Conservation (phyloP, 2,888 invertebrate genomes). For the Drosophila monieri region DNA sequence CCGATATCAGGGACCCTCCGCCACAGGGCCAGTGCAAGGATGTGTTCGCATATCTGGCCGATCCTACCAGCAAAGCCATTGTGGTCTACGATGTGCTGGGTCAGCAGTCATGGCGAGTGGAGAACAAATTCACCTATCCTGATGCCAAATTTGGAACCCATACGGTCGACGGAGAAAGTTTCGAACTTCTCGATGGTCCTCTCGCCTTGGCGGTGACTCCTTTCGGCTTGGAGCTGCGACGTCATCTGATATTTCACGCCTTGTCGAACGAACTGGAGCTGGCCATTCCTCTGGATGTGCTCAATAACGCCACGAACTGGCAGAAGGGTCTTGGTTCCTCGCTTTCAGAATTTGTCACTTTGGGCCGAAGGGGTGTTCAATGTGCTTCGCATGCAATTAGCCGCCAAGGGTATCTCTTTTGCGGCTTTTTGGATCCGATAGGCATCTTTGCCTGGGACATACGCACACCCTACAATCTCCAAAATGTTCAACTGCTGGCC, state of each 20-base stretch:
- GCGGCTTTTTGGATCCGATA: conserved; percentile 88
- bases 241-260: conserved; percentile 87
- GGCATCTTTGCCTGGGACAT: conserved; percentile 90
- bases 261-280: conserved; percentile 86
- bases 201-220: conserved; percentile 87
- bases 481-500: conserved; percentile 86
- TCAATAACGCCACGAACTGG: conserved; percentile 85
- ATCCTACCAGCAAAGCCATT: conserved; percentile 86
- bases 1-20: conserved; percentile 85
- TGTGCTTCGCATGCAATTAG: conserved; percentile 88
- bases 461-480: conserved; percentile 85
- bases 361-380: conserved; percentile 87
- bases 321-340: conserved; percentile 82
- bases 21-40: conserved; percentile 84
- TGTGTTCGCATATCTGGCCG: conserved; percentile 87
- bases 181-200: conserved; percentile 88
- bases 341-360: conserved; percentile 85
- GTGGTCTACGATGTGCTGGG: conserved; percentile 86
- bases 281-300: conserved; percentile 85
- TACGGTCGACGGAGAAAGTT: conserved; percentile 85
- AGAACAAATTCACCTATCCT: conserved; percentile 86
- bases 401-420: conserved; percentile 79
- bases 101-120: conserved; percentile 86
- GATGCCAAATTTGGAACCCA: conserved; percentile 86
- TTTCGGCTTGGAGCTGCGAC: conserved; percentile 53